Evolutionary conservation across 2,113 vertebrate species (phyloP), one percentile per base, ranked within the genome.

Genomic region (Pipra filicauda): DNA sequence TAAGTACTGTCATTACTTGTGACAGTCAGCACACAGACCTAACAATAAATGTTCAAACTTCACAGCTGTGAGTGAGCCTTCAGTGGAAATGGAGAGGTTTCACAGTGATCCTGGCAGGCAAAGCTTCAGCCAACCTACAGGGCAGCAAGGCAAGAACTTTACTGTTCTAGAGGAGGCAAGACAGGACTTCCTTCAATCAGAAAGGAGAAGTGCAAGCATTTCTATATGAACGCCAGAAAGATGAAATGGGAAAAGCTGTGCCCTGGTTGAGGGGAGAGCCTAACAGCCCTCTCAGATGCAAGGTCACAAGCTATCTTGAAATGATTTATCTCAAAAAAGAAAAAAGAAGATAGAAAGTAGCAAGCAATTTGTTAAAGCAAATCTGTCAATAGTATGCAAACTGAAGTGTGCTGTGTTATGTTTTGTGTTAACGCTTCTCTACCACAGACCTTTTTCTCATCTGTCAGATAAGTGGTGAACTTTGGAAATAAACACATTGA

Each of bases 401-500:
- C 44, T n/a, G 64, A 72, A 85, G 28, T 5, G 37, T 14, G 7
- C 14, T 46, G 20, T 9, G 18, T 4, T 59, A 33, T 19, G 26
- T 52, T 66, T 71, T 1, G 0, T 15, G 24, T 83, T 73, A 90
- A 76, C 0, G 0, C 15, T 83, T 79, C 48, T 73, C 67, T 73
- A 73, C 8, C 37, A 70, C 35, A 83, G 71, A 65, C 28, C 31
- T 79, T 90, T 17, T 52, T 41, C 73, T 85, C 33, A 44, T 37
- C 44, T 65, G 19, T 39, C 74, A 89, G 77, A 15, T 88, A 88
- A 76, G 23, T 8, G 16, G 28, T 89, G 85, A 95, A 79, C 87
- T 95, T 92, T 91, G 93, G 46, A 91, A 94, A 93, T 55, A 84
- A 69, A 55, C 48, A 49, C 43, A 71, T 18, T 70, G 81, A 59